Evolutionary conservation across 2,797 vertebrate genomes (phyloP).

Genomic region (Oryzias sinensis): DNA sequence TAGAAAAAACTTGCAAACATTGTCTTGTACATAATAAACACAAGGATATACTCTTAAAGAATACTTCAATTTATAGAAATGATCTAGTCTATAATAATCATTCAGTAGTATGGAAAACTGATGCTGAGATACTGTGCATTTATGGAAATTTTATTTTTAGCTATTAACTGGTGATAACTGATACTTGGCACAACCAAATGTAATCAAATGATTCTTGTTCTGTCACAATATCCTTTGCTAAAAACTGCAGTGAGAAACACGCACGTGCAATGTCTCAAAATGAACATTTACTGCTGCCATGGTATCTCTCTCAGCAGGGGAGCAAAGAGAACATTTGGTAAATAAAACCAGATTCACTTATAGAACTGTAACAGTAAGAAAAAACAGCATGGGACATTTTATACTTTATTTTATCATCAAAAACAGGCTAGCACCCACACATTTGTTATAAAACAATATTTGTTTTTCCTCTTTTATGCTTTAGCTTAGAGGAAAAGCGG

Average conservation of each 20-base stretch:
- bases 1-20: neutral
- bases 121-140: too few species aligned
- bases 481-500: neutral
- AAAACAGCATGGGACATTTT: slow-evolving; percentile 14
- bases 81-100: too few species aligned
- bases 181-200: too few species aligned
- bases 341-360: slow-evolving; percentile 8
- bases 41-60: neutral
- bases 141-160: too few species aligned
- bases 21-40: neutral
- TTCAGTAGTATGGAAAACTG: too few species aligned
- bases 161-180: too few species aligned
- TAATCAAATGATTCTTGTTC: too few species aligned
- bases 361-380: slow-evolving; percentile 4
- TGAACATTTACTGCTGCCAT: slow-evolving; percentile 18
- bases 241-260: slow-evolving; percentile 34
- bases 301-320: slow-evolving; percentile 20
- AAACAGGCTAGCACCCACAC: slow-evolving; percentile 11
- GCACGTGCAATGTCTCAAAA: slow-evolving; percentile 23
- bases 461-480: neutral
- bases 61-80: neutral
- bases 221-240: slow-evolving; percentile 46
- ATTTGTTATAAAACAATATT: slow-evolving; percentile 12
- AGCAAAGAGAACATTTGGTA: neutral
- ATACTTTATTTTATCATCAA: slow-evolving; percentile 6